Conservation (phyloP, 2,113 vertebrate species). For the Rhizomys pruinosus region DNA sequence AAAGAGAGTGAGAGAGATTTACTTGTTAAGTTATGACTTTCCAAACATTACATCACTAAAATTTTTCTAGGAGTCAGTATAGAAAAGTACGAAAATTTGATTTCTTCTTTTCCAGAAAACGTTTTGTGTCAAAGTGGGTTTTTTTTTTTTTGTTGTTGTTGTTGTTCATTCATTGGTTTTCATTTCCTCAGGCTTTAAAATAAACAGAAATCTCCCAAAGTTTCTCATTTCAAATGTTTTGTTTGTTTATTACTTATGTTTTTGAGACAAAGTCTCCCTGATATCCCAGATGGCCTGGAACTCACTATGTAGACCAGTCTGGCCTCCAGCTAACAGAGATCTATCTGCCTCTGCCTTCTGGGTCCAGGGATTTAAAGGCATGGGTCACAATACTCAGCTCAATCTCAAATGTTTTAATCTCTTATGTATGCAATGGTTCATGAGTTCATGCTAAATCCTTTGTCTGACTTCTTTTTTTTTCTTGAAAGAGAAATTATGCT, state of each 20-base stretch:
- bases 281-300: too few relatives aligned
- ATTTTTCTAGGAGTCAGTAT: neutral
- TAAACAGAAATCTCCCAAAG: neutral
- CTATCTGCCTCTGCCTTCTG: too few relatives aligned
- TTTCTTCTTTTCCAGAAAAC: neutral
- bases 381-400: too few relatives aligned
- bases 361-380: too few relatives aligned
- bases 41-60: neutral
- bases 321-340: too few relatives aligned
- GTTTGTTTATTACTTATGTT: too few relatives aligned
- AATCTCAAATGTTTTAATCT: neutral
- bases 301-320: too few relatives aligned
- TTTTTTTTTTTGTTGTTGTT: too few relatives aligned
- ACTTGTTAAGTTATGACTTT: neutral
- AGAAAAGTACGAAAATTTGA: neutral
- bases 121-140: neutral
- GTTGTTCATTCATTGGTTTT: neutral
- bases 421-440: neutral
- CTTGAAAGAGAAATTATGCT: neutral
- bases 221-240: neutral
- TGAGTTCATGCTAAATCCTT: neutral
- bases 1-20: too few relatives aligned
- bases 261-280: too few relatives aligned
- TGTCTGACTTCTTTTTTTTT: neutral
- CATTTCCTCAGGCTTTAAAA: neutral